Evolutionary conservation across 2,888 invertebrate species (phyloP).

Genomic region (Catocala nupta): DNA sequence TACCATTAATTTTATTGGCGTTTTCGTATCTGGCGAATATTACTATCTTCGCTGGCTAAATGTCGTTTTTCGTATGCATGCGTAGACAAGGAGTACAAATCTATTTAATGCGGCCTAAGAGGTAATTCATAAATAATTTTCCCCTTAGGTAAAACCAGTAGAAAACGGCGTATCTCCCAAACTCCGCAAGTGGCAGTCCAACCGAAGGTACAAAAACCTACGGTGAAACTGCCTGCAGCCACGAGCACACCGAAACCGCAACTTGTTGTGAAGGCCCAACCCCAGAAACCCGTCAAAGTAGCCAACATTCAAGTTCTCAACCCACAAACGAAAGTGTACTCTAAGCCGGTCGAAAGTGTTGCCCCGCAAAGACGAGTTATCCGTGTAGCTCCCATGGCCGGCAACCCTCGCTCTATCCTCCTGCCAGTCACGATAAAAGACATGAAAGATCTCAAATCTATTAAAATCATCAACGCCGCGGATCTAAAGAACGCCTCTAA

Average conservation of each 20-base stretch:
- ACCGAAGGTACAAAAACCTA: conserved; percentile 79
- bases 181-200: conserved; percentile 75
- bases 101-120: neutral
- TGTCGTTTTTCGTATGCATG: neutral
- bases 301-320: conserved; percentile 80
- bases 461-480: conserved; percentile 91
- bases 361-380: conserved; percentile 80
- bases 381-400: conserved; percentile 81
- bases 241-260: conserved; percentile 71
- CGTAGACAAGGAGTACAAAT: neutral
- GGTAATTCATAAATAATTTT: conserved; percentile 28
- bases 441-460: conserved; percentile 90
- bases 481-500: conserved; percentile 86
- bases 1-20: too few species aligned
- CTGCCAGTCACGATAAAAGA: conserved; percentile 91
- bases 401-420: conserved; percentile 89
- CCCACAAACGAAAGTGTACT: conserved; percentile 80
- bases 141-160: conserved; percentile 71
- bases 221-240: conserved; percentile 68
- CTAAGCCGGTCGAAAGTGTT: conserved; percentile 79
- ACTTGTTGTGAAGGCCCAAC: conserved; percentile 79
- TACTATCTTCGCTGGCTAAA: too few species aligned
- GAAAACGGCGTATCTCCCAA: conserved; percentile 81
- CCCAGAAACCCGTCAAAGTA: conserved; percentile 79
- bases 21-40: too few species aligned